Evolutionary conservation across 2,113 vertebrate genomes (phyloP).

Genomic region (Sarotherodon lohbergeri): DNA sequence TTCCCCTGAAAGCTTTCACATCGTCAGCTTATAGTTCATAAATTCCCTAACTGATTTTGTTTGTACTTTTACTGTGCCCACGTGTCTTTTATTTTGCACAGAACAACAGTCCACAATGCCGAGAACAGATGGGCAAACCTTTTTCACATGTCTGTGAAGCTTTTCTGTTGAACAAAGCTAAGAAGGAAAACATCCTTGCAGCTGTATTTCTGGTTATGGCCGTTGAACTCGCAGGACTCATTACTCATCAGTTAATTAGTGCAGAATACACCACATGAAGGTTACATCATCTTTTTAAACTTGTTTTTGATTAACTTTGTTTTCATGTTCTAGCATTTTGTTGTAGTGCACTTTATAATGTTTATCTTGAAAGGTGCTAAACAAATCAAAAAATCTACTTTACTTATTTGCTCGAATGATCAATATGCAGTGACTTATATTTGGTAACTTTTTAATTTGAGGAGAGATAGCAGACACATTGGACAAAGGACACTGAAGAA

Average conservation of each 20-base stretch:
- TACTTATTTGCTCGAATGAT: background rate
- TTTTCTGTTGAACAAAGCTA: background rate
- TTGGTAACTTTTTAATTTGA: background rate
- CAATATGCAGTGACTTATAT: background rate
- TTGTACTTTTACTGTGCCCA: background rate
- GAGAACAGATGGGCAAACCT: background rate
- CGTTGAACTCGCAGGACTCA: background rate
- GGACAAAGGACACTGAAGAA: background rate
- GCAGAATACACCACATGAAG: background rate
- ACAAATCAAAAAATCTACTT: background rate
- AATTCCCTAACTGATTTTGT: background rate
- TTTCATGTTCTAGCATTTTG: background rate
- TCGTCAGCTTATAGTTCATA: background rate
- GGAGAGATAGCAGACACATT: background rate
- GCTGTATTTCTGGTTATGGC: background rate
- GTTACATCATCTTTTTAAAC: background rate
- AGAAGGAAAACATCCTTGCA: background rate
- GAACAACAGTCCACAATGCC: background rate
- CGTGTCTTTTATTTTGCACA: background rate
- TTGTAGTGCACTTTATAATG: accelerated
- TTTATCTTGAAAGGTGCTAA: background rate
- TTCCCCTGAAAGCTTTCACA: background rate
- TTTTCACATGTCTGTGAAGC: background rate
- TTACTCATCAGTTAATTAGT: background rate
- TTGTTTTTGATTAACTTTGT: background rate